phyloP scores from a whole-genome alignment of 2,888 invertebrate species.

The Podotricha telesiphe region DNA sequence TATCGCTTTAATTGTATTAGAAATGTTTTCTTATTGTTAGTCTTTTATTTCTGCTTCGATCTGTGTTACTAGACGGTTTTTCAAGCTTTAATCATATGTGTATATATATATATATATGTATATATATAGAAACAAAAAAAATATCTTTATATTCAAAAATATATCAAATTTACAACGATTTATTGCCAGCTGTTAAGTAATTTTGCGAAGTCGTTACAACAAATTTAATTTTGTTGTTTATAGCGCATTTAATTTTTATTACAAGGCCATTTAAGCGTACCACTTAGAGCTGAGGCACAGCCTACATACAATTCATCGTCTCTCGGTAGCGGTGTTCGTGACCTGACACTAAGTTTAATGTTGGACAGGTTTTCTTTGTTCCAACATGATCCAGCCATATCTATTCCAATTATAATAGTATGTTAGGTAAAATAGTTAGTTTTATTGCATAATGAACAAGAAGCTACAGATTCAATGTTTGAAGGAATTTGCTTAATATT shows the following conservation, averaged over 20 bases:
- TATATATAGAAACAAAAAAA: background rate
- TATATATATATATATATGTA: no score
- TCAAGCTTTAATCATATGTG: no score
- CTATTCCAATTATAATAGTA: background rate
- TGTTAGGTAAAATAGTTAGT: background rate
- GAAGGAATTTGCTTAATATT: background rate
- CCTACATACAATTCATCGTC: conserved; percentile 41
- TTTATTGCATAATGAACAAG: background rate
- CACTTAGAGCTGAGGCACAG: conserved; percentile 35
- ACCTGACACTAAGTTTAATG: conserved; percentile 26
- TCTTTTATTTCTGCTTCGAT: no score
- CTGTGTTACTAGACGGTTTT: no score
- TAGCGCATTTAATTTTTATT: conserved; percentile 36
- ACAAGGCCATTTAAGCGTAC: conserved; percentile 38
- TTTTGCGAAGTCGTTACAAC: conserved; percentile 16
- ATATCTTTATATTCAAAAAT: background rate
- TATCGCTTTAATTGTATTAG: no score
- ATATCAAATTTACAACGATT: background rate
- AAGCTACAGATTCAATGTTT: background rate
- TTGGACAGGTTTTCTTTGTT: conserved; percentile 34
- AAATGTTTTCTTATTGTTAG: no score
- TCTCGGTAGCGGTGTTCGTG: conserved; percentile 40
- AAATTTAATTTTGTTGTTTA: conserved; percentile 40
- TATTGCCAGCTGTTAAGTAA: conserved; percentile 12
- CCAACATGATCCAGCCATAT: conserved; percentile 15